Evolutionary conservation across 2,888 invertebrate species (phyloP).

Genomic region (Rapana venosa): DNA sequence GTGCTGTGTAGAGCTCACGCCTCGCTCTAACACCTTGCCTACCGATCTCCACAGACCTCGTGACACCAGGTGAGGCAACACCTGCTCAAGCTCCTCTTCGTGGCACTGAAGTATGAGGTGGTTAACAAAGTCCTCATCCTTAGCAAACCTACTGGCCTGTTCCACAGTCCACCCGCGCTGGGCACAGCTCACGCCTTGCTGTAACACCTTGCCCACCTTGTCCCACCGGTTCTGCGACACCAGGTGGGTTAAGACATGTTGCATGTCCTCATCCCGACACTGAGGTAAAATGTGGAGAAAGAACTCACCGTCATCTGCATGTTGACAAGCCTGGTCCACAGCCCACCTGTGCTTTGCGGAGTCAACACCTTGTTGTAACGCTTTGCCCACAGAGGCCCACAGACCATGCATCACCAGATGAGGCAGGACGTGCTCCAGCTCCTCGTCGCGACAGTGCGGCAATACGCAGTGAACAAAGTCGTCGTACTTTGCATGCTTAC

Average conservation of each 20-base stretch:
- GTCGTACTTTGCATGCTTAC: background rate
- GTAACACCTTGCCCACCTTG: background rate
- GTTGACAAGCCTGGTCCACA: background rate
- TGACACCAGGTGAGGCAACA: background rate
- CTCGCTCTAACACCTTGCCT: background rate
- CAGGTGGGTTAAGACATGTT: background rate
- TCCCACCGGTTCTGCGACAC: background rate
- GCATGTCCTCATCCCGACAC: background rate
- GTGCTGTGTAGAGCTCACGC: background rate
- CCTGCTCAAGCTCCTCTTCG: background rate
- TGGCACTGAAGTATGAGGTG: background rate
- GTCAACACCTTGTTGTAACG: background rate
- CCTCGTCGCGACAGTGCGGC: background rate
- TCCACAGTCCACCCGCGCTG: background rate
- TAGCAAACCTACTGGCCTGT: background rate
- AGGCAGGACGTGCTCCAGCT: background rate
- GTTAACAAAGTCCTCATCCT: background rate
- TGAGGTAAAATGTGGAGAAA: background rate
- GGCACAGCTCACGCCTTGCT: too few relatives aligned
- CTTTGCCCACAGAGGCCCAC: background rate
- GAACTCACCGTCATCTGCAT: background rate
- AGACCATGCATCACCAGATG: background rate
- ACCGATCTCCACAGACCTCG: background rate
- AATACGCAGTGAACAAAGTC: background rate
- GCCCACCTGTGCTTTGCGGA: constrained; percentile 7